Evolutionary conservation across 1,140 invertebrate species (phyloP), one percentile per base, ranked within the genome.

Genomic region (Arion vulgaris): DNA sequence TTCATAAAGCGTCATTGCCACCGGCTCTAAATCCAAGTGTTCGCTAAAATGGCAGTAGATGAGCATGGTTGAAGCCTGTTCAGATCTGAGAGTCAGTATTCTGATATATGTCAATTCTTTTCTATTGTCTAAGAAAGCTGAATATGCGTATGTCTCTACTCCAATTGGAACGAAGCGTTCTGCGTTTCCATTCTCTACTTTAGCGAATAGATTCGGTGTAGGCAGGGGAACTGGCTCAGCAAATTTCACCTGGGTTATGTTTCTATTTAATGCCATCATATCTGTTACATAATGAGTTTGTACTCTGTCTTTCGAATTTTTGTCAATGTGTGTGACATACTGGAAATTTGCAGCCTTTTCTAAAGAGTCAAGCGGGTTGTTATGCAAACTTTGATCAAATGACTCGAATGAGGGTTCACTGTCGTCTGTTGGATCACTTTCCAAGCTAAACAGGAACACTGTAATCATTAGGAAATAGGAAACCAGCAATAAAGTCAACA

Each of bases 1-100:
- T 73, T 89, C 87, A 69, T 89, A 89, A 19, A 19, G 57, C 23
- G 57, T 36, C n/a, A 53, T 45, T 32, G 69, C 32, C 39, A 68
- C 26, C 57, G 53, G 76, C 19, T 38, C 36, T 41, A 26, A 0
- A 13, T 45, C 26, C 4, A 7, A 45, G 15, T 13, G 32, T 11
- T 23, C 73, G 9, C 62, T 57, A 41, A 81, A 77, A 53, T 81
- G 79, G 51, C 84, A 83, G 53, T 78, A 83, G 15, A 83, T 71
- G 45, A 34, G 32, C 36, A 41, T 49, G 7, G 68, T 17, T n/a
- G 53, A 57, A 2, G n/a, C 62, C 26, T 71, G 36, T 45, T 82
- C 36, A 19, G 84, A 49, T 32, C 81, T n/a, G 15, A 85, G 28
- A 1, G 68, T 57, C 36, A 85, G 75, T 7, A 85, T 39, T 32